Conservation (phyloP, 2,797 vertebrate genomes). For the Danionella dracula region DNA sequence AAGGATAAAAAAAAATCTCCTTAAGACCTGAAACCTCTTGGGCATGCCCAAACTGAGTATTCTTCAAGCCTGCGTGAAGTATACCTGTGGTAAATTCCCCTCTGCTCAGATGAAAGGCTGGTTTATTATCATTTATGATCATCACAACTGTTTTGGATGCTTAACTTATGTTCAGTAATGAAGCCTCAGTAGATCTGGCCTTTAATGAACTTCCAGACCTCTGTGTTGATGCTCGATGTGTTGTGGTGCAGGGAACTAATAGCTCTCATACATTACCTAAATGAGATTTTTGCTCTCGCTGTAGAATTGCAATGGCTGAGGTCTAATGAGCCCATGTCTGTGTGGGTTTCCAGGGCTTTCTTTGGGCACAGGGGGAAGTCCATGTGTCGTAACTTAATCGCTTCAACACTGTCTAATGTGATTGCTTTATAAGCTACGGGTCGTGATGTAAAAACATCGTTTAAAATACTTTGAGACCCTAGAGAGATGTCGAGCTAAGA, state of each 20-base stretch:
- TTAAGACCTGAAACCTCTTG: too few species aligned
- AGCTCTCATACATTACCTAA: conserved; percentile 90
- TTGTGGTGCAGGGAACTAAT: conserved; percentile 82
- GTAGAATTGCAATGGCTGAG: conserved; percentile 83
- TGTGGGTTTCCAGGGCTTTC: conserved; percentile 68
- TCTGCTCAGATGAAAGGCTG: conserved; percentile 29
- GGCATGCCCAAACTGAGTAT: too few species aligned
- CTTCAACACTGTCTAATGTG: conserved; percentile 57
- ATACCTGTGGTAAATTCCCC: neutral
- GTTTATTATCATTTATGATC: conserved; percentile 44
- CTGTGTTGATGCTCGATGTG: conserved; percentile 81
- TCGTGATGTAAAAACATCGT: conserved; percentile 12
- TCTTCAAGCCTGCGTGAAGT: too few species aligned
- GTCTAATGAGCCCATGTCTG: conserved; percentile 69
- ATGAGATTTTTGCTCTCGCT: conserved; percentile 81
- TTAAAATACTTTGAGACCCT: neutral
- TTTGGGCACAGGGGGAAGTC: conserved; percentile 67
- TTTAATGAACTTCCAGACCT: conserved; percentile 83
- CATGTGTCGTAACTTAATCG: conserved; percentile 80
- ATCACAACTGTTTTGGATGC: conserved; percentile 59
- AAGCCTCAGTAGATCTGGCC: conserved; percentile 84
- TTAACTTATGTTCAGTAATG: conserved; percentile 77
- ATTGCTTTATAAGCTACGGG: conserved; percentile 32
- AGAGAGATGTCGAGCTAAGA: neutral
- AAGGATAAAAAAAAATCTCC: too few species aligned